phyloP scores from a whole-genome alignment of 2,797 vertebrate genomes.

The Carcharodon carcharias region DNA sequence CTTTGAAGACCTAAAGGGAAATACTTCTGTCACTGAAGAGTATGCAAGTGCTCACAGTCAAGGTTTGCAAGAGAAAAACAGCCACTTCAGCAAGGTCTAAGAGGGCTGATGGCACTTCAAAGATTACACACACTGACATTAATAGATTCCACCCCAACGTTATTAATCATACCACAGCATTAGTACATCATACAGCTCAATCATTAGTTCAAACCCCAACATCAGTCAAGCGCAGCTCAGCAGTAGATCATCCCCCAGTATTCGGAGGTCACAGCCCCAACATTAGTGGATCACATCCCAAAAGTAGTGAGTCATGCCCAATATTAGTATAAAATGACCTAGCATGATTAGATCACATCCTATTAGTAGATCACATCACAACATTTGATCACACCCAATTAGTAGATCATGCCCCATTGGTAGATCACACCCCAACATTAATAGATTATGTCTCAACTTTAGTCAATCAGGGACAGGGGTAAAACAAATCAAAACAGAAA shows the following conservation, averaged over 20 bases:
- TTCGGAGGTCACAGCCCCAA: background rate
- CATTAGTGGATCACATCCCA: background rate
- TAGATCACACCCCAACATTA: too few species aligned
- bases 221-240: too few species aligned
- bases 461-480: too few species aligned
- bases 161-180: background rate
- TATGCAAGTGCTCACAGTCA: background rate
- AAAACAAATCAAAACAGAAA: too few species aligned
- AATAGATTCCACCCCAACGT: background rate
- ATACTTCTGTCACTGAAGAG: background rate
- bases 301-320: too few species aligned
- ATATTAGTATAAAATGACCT: background rate
- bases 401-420: too few species aligned
- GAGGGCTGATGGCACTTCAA: background rate
- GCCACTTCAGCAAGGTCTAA: background rate
- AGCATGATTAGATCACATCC: too few species aligned
- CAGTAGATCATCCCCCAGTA: background rate
- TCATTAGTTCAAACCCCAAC: background rate
- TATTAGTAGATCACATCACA: too few species aligned
- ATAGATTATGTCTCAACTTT: too few species aligned
- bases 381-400: too few species aligned
- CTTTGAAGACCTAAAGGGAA: background rate
- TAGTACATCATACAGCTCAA: background rate
- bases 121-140: background rate
- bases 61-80: background rate